Conservation (phyloP, 2,113 vertebrate species). For the Mohoua ochrocephala region DNA sequence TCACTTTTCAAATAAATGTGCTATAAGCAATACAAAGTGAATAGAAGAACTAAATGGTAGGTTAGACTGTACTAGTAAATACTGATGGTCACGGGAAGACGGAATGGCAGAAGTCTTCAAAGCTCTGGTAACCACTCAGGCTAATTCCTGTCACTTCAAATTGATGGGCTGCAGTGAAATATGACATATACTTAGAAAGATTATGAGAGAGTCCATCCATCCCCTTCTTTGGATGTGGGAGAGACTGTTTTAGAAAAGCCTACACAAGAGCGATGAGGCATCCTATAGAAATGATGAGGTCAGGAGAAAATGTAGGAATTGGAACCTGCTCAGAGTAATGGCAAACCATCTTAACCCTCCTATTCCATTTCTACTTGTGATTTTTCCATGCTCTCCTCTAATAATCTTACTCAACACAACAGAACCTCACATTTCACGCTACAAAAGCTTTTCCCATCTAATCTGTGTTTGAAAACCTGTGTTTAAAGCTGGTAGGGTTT, state of each 20-base stretch:
- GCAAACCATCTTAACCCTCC: background rate
- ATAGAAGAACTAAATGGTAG: background rate
- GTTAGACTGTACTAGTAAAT: background rate
- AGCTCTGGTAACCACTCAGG: background rate
- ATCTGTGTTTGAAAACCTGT: background rate
- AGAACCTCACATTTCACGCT: background rate
- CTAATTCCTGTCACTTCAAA: background rate
- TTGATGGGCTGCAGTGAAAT: background rate
- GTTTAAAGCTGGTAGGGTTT: background rate
- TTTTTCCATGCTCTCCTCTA: background rate
- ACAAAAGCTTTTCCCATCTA: background rate
- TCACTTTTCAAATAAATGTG: background rate
- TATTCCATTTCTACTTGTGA: background rate
- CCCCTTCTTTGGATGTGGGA: background rate
- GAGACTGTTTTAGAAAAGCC: background rate
- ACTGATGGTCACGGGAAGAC: background rate
- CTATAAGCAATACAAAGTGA: background rate
- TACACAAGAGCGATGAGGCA: background rate
- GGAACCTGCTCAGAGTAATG: background rate
- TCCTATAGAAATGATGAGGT: background rate
- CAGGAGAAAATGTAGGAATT: background rate
- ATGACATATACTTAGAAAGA: background rate
- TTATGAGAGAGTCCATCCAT: background rate
- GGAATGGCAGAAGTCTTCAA: background rate
- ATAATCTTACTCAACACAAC: background rate